phyloP scores from a whole-genome alignment of 1,140 invertebrate genomes.

The Drosophila neocordata region DNA sequence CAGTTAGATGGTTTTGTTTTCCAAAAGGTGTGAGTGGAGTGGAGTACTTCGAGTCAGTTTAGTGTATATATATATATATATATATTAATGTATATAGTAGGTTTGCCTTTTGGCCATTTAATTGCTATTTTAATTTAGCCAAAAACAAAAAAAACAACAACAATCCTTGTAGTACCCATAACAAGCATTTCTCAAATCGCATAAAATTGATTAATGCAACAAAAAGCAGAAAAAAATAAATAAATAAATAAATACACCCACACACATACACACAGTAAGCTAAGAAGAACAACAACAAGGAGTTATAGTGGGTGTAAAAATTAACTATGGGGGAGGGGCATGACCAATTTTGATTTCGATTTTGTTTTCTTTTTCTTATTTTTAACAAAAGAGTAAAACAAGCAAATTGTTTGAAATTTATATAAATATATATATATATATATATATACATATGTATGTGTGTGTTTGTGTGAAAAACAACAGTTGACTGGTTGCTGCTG shows the following conservation, averaged over 20 bases:
- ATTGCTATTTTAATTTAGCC: constrained; percentile 76
- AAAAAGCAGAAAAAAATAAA: constrained; percentile 40
- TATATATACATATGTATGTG: no score
- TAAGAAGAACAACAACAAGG: constrained; percentile 11
- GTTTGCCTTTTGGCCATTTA: constrained; percentile 78
- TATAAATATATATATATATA: background rate
- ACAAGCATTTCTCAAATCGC: constrained; percentile 35
- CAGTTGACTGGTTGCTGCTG: constrained; percentile 2
- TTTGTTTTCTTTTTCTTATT: background rate
- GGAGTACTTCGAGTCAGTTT: no score
- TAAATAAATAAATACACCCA: constrained; percentile 18
- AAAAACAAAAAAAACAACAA: constrained; percentile 39
- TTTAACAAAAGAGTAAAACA: background rate
- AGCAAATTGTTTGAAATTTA: background rate
- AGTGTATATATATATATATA: no score
- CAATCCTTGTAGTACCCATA: constrained; percentile 35
- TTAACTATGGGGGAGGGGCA: background rate
- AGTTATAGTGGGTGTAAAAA: constrained; percentile 7
- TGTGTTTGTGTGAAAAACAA: background rate
- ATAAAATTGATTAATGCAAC: constrained; percentile 71
- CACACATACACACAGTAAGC: background rate
- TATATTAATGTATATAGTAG: constrained; percentile 3
- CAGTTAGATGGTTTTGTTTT: background rate
- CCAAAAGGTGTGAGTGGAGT: no score
- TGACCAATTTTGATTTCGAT: constrained; percentile 4